Base-by-base conservation (phyloP, 2,113 vertebrate species). In the Empidonax alnorum region DNA sequence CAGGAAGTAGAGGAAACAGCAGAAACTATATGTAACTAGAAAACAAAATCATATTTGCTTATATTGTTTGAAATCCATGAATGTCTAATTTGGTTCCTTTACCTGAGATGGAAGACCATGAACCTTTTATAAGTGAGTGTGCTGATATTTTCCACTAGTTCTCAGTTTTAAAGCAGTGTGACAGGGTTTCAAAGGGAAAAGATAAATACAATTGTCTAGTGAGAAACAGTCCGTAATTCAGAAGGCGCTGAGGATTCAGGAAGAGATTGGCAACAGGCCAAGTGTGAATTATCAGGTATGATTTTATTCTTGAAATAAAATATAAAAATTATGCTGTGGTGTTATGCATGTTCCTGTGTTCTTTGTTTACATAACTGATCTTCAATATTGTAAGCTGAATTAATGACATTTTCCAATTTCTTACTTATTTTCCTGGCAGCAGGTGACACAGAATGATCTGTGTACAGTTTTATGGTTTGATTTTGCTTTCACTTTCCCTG, bases 301-400 rank as follows among this genome's bases (percentile, higher is more conserved):
- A 50, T 81, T 91, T 73, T 90, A 20, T 90, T 88, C 39, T 77
- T 58, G 47, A 94, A 90, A 87, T 42, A 46, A 78, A 89, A 61
- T 37, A 2, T 59, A 35, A 83, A 78, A 91, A 55, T 67, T 2
- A 55, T 67, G 44, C 14, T 67, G 30, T 55, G 14, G 10, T 78
- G 11, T 71, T 82, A 65, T 22, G 5, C 30, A 25, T 67, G 12
- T 50, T 55, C 35, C 14, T 7, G 67, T 31, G 27, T 44, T 35
- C 21, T 85, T 77, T 83, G 27, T 73, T 83, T 46, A 27, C 35
- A 50, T 23, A 85, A 49, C 6, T 30, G 9, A 9, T 71, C 23
- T 81, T 73, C 69, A 63, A 37, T 73, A 83, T 63, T 90, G 14
- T 50, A 85, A 94, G 63, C 19, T 50, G 41, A 66, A 73, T 55